Conservation (phyloP, 2,888 invertebrate species). For the Drosophila meridionalis region DNA sequence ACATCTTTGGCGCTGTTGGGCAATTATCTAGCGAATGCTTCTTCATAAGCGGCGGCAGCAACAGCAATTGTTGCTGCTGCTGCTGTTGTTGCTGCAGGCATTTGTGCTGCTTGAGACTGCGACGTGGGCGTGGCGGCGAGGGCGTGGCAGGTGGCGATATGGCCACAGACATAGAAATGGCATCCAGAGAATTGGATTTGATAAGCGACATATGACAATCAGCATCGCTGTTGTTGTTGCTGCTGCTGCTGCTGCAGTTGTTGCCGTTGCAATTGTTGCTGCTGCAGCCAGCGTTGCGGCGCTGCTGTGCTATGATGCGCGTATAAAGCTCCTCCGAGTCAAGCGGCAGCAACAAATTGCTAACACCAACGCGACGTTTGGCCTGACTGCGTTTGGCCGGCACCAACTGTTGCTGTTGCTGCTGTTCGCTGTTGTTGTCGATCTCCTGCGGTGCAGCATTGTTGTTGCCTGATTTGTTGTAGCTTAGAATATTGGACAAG, state of each 20-base stretch:
- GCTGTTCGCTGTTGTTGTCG: conserved; percentile 10
- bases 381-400: conserved; percentile 61
- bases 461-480: conserved; percentile 57
- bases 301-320: conserved; percentile 81
- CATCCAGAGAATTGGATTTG: conserved; percentile 84
- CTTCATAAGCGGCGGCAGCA: conserved; percentile 64
- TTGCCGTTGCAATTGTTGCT: conserved; percentile 7
- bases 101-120: conserved; percentile 77
- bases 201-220: conserved; percentile 66
- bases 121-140: conserved; percentile 75
- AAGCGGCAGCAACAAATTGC: conserved; percentile 78
- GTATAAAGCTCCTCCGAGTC: conserved; percentile 85
- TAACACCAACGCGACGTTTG: conserved; percentile 75
- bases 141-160: conserved; percentile 83
- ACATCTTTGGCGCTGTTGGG: conserved; percentile 39
- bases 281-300: conserved; percentile 34
- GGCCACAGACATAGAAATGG: conserved; percentile 81
- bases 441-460: conserved; percentile 31
- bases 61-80: conserved; percentile 15
- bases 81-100: conserved; percentile 56
- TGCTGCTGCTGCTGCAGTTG: conserved; percentile 12
- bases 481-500: conserved; percentile 84
- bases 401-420: conserved; percentile 25
- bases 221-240: conserved; percentile 42
- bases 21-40: conserved; percentile 81